Evolutionary conservation across 37 sponge, comb jelly and placozoan species (phyloP).

Genomic region (Crambe crambe): DNA sequence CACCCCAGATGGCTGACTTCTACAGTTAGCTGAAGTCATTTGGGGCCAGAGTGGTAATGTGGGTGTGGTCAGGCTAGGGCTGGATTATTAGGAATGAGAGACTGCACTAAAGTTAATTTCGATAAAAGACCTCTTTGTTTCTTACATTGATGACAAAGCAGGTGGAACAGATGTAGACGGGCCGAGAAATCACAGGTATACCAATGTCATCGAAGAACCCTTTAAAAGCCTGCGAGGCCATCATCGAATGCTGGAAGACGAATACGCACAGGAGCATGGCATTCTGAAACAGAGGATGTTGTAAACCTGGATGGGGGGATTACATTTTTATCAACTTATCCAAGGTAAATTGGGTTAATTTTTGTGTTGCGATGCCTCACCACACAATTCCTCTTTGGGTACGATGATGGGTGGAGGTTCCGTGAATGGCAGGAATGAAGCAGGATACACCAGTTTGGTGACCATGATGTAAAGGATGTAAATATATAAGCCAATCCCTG

Average conservation of each 20-base stretch:
- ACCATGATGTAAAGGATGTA: constrained; percentile 42
- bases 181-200: constrained; percentile 27
- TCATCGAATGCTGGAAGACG: constrained; percentile 44
- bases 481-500: constrained; percentile 31
- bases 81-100: no score
- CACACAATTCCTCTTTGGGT: no score
- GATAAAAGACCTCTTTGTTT: no score
- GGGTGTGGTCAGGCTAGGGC: no score
- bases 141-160: constrained; percentile 50
- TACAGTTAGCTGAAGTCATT: no score
- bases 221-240: constrained; percentile 21
- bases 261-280: constrained; percentile 38
- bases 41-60: no score
- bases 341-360: no score
- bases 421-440: constrained; percentile 36
- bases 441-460: constrained; percentile 30
- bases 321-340: no score
- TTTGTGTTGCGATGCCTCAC: no score
- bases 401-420: neutral
- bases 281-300: constrained; percentile 7
- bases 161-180: constrained; percentile 42
- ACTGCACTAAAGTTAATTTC: no score
- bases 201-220: constrained; percentile 4
- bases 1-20: no score
- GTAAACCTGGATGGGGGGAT: neutral